Evolutionary conservation across 2,113 vertebrate species (phyloP).

Genomic region (Psephotus haematonotus): DNA sequence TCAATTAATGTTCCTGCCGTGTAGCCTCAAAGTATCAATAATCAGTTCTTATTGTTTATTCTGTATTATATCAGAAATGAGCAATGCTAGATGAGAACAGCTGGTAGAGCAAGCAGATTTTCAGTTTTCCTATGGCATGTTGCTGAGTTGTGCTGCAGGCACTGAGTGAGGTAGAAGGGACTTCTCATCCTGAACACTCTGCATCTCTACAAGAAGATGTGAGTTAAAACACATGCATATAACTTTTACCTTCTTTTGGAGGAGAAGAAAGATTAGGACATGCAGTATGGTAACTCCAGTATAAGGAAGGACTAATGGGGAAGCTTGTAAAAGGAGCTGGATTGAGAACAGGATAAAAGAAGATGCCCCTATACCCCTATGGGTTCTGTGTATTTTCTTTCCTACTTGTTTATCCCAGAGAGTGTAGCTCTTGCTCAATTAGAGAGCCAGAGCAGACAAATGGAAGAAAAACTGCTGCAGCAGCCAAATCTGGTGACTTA

Average conservation of each 20-base stretch:
- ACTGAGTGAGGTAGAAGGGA: neutral
- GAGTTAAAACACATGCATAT: neutral
- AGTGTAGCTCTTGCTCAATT: neutral
- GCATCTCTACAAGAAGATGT: neutral
- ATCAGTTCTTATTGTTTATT: neutral
- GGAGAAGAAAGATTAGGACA: neutral
- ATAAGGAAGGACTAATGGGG: neutral
- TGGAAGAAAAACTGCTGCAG: neutral
- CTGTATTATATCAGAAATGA: neutral
- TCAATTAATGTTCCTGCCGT: neutral
- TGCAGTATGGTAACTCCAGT: neutral
- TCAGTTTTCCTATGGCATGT: neutral
- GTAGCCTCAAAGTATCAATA: neutral
- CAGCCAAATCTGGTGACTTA: neutral
- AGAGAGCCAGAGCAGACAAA: neutral
- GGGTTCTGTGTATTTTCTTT: neutral
- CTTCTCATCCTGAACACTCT: neutral
- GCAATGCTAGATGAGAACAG: neutral
- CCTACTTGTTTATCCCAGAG: neutral
- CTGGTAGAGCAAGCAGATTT: neutral
- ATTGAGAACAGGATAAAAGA: neutral
- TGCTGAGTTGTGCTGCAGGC: neutral
- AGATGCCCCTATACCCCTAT: neutral
- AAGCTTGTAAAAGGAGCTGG: neutral
- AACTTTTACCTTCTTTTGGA: neutral